These are phyloP conservation scores for Eilema caniola DNA, from an alignment of 2,888 invertebrate species.

Conservation along the genomic window DNA sequence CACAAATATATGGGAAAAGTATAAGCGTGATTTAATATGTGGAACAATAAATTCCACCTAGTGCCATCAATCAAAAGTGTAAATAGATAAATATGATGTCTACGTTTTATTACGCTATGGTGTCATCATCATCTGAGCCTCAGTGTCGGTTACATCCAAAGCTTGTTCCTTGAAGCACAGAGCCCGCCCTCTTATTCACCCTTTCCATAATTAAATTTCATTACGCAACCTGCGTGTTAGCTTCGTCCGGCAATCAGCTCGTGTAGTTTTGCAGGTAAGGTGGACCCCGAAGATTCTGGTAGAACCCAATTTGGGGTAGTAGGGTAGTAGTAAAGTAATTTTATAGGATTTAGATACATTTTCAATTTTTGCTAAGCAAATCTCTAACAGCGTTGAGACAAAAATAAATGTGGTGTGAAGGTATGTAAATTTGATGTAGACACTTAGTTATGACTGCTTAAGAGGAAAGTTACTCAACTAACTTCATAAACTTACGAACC, in stretches of 20 bases:
- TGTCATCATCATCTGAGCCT: neutral
- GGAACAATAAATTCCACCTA: too few relatives aligned
- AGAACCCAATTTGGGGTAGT: too few relatives aligned
- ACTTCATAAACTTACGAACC: neutral
- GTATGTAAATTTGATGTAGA: neutral
- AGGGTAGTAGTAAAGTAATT: too few relatives aligned
- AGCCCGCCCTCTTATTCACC: neutral
- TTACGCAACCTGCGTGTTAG: neutral
- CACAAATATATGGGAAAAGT: too few relatives aligned
- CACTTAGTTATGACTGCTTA: neutral
- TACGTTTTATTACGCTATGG: too few relatives aligned
- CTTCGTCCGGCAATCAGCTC: too few relatives aligned
- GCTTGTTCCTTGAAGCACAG: neutral
- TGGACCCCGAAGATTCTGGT: neutral
- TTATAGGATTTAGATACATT: too few relatives aligned
- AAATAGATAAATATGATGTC: too few relatives aligned
- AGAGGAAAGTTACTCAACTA: slow-evolving; percentile 1
- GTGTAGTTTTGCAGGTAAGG: neutral
- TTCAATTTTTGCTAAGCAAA: neutral
- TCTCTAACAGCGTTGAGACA: neutral
- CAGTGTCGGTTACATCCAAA: neutral
- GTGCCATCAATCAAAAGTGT: too few relatives aligned
- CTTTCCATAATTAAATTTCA: neutral
- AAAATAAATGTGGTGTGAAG: neutral
- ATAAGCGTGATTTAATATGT: too few relatives aligned